Base-by-base conservation (phyloP, 2,113 vertebrate genomes). In the Microcebus griseorufus region DNA sequence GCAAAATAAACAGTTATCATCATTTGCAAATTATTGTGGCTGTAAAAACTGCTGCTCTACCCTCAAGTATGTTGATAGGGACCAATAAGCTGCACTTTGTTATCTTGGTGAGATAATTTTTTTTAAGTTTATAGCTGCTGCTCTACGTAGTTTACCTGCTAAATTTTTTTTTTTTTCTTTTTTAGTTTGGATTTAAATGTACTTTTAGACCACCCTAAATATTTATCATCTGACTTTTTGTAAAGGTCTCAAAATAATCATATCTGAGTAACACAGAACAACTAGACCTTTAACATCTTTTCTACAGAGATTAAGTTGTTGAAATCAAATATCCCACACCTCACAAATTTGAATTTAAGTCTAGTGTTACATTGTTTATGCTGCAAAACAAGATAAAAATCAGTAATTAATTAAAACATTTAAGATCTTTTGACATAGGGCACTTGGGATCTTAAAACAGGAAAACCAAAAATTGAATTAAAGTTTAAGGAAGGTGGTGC, bases 91-190 rank as follows among this genome's bases (percentile, higher is more conserved):
- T 48, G 37, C 6, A 6, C 58, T 85, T 75, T 64, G 45, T 94
- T 96, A 96, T 88, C 78, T 93, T 0, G n/a, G 67, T 0, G 9
- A 97, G 96, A 92, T 95, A 67, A 88, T 90, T 94, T 94, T 75
- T 75, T 83, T 55, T 7, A 83, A 93, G 65, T 93, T 95, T 90
- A 88, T 14, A 73, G 91, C 51, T 81, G 91, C 51, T 81, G 32
- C 58, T 78, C 32, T 81, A 32, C 39, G 51, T 27, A 16, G 27
- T n/a, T 67, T 73, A 97, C 75, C 78, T 88, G 79, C 29, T 94
- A 53, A 48, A 11, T 10, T 95, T 69, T 53, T 22, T 39, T n/a
- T n/a, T 81, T 51, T 53, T 27, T 39, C 55, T 45, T 81, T 51
- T 53, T 45, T 51, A 73, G 78, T 76, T 89, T 70, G 13, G 3